Evolutionary conservation across 2,888 invertebrate genomes (phyloP).

Genomic region (Hetaerina titia): DNA sequence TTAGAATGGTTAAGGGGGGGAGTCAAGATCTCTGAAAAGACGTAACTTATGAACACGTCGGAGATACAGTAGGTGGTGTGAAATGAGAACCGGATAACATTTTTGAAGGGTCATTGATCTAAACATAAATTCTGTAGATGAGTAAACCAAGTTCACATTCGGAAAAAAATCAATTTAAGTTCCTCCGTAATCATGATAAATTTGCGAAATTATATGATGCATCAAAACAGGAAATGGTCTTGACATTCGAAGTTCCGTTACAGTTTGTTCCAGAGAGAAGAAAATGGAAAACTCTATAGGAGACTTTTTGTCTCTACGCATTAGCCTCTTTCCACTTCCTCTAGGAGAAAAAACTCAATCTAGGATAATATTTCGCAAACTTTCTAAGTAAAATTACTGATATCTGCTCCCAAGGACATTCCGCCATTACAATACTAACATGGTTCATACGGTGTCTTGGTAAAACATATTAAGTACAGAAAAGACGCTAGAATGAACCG

Average conservation of each 20-base stretch:
- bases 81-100: not conserved
- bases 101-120: not conserved
- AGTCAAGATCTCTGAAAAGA: too few relatives aligned
- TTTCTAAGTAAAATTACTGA: not conserved
- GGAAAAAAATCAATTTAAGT: not conserved
- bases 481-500: too few relatives aligned
- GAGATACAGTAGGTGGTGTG: too few relatives aligned
- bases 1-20: too few relatives aligned
- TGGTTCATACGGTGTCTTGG: too few relatives aligned
- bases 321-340: not conserved
- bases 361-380: not conserved
- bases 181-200: not conserved
- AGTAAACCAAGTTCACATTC: not conserved
- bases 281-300: not conserved
- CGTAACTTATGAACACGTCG: too few relatives aligned
- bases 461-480: too few relatives aligned
- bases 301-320: not conserved
- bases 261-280: not conserved
- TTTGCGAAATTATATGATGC: constrained; percentile 6
- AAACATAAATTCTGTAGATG: not conserved
- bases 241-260: not conserved
- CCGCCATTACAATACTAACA: too few relatives aligned
- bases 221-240: not conserved
- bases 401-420: too few relatives aligned
- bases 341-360: not conserved